A percentile compares a stretch with the other conserved stretches of the same genome.
These are phyloP conservation scores for Eristalinus aeneus DNA, from an alignment of 2,888 invertebrate genomes.

Conservation along the genomic window DNA sequence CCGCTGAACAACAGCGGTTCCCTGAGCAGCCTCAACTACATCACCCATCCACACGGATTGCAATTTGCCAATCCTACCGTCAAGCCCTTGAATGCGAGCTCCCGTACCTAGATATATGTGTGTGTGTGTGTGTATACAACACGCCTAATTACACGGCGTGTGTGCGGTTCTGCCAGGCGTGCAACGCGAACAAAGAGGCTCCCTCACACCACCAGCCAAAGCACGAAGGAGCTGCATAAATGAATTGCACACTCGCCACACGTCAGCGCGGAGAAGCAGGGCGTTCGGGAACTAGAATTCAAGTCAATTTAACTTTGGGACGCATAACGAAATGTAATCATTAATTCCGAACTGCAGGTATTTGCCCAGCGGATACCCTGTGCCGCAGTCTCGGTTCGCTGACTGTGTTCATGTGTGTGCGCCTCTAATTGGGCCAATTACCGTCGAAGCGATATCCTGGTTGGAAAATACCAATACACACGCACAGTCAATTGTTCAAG, in stretches of 20 bases:
- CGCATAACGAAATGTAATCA: conserved; percentile 68
- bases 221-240: conserved; percentile 31
- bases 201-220: not conserved
- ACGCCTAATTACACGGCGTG: conserved; percentile 50
- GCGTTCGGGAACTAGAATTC: conserved; percentile 21
- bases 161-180: conserved; percentile 18
- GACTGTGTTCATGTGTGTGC: conserved; percentile 14
- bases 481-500: not conserved
- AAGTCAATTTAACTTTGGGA: conserved; percentile 66
- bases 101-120: not conserved
- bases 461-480: not conserved
- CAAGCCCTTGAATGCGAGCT: conserved; percentile 4
- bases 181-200: conserved; percentile 15
- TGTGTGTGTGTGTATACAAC: not conserved
- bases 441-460: conserved; percentile 57
- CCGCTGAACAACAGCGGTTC: conserved; percentile 41
- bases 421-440: conserved; percentile 67
- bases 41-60: conserved; percentile 21
- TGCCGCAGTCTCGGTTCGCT: conserved; percentile 31
- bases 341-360: conserved; percentile 70
- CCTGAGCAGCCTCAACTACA: conserved; percentile 8
- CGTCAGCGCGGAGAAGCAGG: not conserved
- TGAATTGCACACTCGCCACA: conserved; percentile 43
- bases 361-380: conserved; percentile 50
- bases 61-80: conserved; percentile 41